Evolutionary conservation across 2,888 invertebrate genomes (phyloP), one percentile per base, ranked within the genome.

Genomic region (Eilema caniola): DNA sequence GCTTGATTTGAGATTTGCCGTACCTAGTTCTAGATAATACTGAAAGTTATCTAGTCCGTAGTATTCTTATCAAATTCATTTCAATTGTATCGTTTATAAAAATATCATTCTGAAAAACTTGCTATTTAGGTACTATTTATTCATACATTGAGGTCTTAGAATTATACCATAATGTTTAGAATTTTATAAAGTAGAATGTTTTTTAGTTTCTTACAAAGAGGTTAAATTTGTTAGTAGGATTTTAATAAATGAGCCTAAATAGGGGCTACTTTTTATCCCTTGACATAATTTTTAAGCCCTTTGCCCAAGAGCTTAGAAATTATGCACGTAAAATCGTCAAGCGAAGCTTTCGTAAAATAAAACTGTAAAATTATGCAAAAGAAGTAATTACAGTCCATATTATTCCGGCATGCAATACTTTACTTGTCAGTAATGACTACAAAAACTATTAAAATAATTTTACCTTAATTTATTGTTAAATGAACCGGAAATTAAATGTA

Each of bases 401-500:
- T 41, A 28, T 11, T n/a, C 23, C 33, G 25, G 3, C 20, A 23
- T 3, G 24, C 25, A 24, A 25, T 59, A 59, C 25, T 59, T 24
- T 7, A 24, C 20, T 3, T 31, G 28, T 20, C 28, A 61, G 31
- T 31, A 61, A 33, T 61, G 31, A 65, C 12, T 1, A 12, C n/a
- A 12, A 28, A 56, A 7, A 33, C 24, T 20, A 33, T 65, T 24
- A 56, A 12, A 61, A 59, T 66, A 2, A 59, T 41, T 37, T 62
- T 1, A 62, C 8, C 28, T 59, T 69, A 66, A 70, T 66, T 70
- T 71, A 25, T 33, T 20, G 3, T 10, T 62, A 66, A 75, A 65
- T 60, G 47, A 64, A 24, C 23, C 20, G 67, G 63, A 79, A 82
- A 87, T 85, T 79, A 78, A 86, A 86, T 80, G 71, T 82, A 83